These are phyloP conservation scores for Phenganax stokvisi DNA, from an alignment of 92 coral and sea anemone genomes.

Conservation along the genomic window DNA sequence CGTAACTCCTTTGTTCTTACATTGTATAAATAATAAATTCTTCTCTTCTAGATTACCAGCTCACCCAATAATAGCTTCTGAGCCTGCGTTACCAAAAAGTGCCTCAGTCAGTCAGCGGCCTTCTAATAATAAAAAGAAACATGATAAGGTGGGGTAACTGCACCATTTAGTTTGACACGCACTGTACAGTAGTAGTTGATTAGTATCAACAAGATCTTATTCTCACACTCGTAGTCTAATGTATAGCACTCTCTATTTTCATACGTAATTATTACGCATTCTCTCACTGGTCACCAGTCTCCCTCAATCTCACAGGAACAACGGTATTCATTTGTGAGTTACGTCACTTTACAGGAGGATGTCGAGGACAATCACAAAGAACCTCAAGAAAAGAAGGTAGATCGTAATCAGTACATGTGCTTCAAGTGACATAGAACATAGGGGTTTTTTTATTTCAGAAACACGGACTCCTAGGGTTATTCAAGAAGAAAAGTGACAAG, in stretches of 20 bases:
- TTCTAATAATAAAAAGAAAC: slow-evolving; percentile 7
- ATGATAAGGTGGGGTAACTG: slow-evolving; percentile 6
- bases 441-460: slow-evolving; percentile 18
- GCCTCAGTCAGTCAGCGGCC: slow-evolving; percentile 28
- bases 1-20: background rate
- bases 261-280: background rate
- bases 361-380: slow-evolving; percentile 29
- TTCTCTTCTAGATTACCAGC: background rate
- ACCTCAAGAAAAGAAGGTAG: slow-evolving; percentile 29
- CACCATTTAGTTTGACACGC: no score
- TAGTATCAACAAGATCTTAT: no score
- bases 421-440: background rate
- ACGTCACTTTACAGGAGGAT: slow-evolving; percentile 39
- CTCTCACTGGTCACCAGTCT: slow-evolving; percentile 10
- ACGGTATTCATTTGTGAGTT: slow-evolving; percentile 39
- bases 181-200: no score
- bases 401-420: background rate
- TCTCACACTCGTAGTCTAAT: no score
- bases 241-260: background rate
- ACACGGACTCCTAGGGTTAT: slow-evolving; percentile 44
- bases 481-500: slow-evolving; percentile 65
- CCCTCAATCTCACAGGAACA: slow-evolving; percentile 26
- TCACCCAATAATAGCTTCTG: background rate
- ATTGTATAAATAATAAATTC: background rate
- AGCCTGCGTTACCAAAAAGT: slow-evolving; percentile 1